These are phyloP conservation scores for Autographa gamma DNA, from an alignment of 2,888 invertebrate genomes.

Conservation along the genomic window DNA sequence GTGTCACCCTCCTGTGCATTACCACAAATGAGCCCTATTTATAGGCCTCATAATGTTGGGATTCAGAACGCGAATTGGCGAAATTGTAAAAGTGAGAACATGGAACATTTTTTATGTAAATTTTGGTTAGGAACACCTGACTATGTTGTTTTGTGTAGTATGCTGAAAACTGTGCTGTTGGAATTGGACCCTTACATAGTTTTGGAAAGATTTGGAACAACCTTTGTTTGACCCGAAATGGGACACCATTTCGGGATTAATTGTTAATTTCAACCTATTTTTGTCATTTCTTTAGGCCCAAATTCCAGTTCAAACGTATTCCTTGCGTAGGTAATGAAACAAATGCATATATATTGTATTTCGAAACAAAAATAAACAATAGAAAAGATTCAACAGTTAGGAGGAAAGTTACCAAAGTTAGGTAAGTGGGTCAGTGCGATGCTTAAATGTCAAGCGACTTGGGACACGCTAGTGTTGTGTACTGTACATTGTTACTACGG, in stretches of 20 bases:
- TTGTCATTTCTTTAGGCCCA: no score
- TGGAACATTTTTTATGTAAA: neutral
- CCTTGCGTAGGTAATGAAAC: neutral
- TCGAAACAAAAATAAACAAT: neutral
- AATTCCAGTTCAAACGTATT: no score
- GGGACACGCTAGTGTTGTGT: conserved; percentile 41
- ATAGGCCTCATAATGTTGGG: conserved; percentile 21
- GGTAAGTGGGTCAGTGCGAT: conserved; percentile 43
- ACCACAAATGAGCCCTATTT: conserved; percentile 37
- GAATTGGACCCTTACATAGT: no score
- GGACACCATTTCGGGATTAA: no score
- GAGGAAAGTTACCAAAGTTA: conserved; percentile 31
- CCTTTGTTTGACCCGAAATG: no score
- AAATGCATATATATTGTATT: neutral
- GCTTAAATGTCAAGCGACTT: conserved; percentile 43
- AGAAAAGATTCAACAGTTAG: conserved; percentile 14
- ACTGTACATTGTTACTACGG: conserved; percentile 5
- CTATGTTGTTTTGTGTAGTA: neutral
- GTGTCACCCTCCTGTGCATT: conserved; percentile 29
- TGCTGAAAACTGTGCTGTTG: no score
- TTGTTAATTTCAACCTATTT: no score
- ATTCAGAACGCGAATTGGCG: conserved; percentile 31
- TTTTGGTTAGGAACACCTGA: neutral
- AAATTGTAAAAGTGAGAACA: neutral
- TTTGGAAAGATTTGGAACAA: no score